These are phyloP conservation scores for Bettongia penicillata DNA, from an alignment of 2,113 vertebrate genomes.

Conservation along the genomic window DNA sequence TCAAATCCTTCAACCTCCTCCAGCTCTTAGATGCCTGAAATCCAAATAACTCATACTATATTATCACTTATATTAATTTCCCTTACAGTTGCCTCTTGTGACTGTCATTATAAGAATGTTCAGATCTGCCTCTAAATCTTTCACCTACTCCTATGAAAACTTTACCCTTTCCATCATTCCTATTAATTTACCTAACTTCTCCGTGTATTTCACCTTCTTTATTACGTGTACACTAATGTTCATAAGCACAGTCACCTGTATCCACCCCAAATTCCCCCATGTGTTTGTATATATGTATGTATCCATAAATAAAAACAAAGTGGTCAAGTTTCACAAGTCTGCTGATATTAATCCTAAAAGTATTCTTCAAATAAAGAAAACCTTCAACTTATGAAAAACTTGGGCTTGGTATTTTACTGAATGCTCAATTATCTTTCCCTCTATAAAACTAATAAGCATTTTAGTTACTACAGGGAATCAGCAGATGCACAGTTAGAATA, in stretches of 20 bases:
- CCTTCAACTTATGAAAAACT: not conserved
- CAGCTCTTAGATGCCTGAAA: not conserved
- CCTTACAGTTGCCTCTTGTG: not conserved
- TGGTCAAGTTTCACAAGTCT: not conserved
- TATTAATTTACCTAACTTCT: conserved; percentile 9
- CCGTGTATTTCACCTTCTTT: not conserved
- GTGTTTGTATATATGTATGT: not conserved
- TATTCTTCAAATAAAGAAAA: not conserved
- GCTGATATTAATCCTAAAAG: not conserved
- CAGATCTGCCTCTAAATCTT: not conserved
- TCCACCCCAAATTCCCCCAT: not conserved
- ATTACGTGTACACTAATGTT: not conserved
- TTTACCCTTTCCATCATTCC: not conserved
- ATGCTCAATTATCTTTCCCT: not conserved
- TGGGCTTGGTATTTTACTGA: not conserved
- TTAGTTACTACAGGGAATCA: not conserved
- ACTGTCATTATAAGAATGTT: conserved; percentile 6
- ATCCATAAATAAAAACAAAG: not conserved
- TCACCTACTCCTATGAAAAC: not conserved
- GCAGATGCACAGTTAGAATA: not conserved
- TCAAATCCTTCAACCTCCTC: not conserved
- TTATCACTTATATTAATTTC: conserved; percentile 32
- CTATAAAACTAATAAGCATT: not conserved
- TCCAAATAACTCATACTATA: not conserved
- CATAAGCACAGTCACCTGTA: not conserved